Base-by-base conservation (phyloP, 2,888 invertebrate species). In the Orthonychiurus folsomi region DNA sequence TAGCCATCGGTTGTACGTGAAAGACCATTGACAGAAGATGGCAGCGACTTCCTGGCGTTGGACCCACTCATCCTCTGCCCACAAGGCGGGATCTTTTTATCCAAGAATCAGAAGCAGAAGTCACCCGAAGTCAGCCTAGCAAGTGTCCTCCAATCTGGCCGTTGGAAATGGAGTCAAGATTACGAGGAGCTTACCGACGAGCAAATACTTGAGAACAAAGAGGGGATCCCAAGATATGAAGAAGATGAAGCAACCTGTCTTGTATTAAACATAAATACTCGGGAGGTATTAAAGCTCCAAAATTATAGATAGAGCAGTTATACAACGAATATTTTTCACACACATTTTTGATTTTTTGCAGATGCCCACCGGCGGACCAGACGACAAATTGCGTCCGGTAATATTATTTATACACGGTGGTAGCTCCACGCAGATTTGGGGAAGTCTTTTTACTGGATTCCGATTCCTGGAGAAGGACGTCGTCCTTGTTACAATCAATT, bases 401-500 rank as follows among this genome's bases (percentile, higher is more conserved):
- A 52, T 61, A 20, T 57, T 28, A 24, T 56, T 27, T n/a, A 59
- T 66, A 26, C 64, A 66, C 48, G 64, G 64, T 21, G 64, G 64
- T 3, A 48, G 56, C 21, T 65, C 59, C 56, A 56, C 25, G 2
- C 48, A 53, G 3, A 21, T 55, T 15, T 66, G 64, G 64, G 63
- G 68, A 28, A 63, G 63, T 9, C 27, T 54, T 12, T 68, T 64
- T 50, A 64, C 64, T 2, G 68, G 64, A 37, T 58, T 64, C 20
- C 53, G 63, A 28, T 56, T 68, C 28, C 27, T 68, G n/a, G 63
- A 63, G 18, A 37, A 62, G 12, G 60, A 66, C 24, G 68, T 68
- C 1, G 60, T 68, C 3, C 58, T 66, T n/a, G 63, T 66, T 2
- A 64, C 62, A 9, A 63, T 64, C 20, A 68, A 68, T 58, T 68